phyloP scores from a whole-genome alignment of 1,140 invertebrate species.

The Drosophila setifemur region DNA sequence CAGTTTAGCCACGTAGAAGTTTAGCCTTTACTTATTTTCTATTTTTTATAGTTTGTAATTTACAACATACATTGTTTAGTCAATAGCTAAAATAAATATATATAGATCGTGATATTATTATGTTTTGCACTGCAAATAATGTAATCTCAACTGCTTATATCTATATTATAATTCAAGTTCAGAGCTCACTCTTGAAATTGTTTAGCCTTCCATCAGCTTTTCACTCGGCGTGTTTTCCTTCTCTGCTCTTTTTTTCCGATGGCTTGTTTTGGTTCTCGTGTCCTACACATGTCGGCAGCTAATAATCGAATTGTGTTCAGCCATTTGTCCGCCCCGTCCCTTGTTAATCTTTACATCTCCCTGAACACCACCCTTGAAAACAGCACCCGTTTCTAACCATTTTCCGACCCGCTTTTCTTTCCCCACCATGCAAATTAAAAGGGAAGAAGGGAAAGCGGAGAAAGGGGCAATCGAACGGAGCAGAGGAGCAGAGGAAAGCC shows the following conservation, averaged over 20 bases:
- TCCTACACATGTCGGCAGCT: slow-evolving; percentile 43
- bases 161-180: too few species aligned
- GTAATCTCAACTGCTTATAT: too few species aligned
- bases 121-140: too few species aligned
- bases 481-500: slow-evolving; percentile 41
- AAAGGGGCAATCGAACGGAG: slow-evolving; percentile 10
- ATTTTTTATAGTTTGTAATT: too few species aligned
- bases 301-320: slow-evolving; percentile 63
- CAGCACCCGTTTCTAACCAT: background rate
- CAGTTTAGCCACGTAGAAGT: too few species aligned
- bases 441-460: background rate
- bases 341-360: slow-evolving; percentile 4
- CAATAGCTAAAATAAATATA: too few species aligned
- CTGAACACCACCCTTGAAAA: background rate
- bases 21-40: background rate
- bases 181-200: background rate
- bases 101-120: too few species aligned
- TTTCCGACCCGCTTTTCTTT: background rate
- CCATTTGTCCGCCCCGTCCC: slow-evolving; percentile 7
- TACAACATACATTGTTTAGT: too few species aligned
- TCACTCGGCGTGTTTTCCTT: slow-evolving; percentile 18
- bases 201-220: background rate
- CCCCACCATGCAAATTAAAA: slow-evolving; percentile 35
- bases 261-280: slow-evolving; percentile 32
- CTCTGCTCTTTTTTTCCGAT: background rate